Evolutionary conservation across 30 jellyfish, hydroid and myxozoan species (phyloP).

Genomic region (Turritopsis dohrnii): DNA sequence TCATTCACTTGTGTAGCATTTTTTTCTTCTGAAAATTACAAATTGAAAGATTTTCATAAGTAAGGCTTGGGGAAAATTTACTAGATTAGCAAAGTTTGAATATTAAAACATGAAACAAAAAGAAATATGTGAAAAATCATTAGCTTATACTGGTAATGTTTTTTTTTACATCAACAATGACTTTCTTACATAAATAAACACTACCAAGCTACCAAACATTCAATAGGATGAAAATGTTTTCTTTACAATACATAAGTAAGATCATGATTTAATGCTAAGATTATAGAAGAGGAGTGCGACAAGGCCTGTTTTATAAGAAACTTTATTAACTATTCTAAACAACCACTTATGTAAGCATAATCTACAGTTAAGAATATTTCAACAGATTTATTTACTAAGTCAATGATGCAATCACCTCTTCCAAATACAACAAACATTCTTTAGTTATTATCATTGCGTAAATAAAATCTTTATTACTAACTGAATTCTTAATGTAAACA

Average conservation of each 20-base stretch:
- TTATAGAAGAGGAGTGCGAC: neutral
- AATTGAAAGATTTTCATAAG: no score
- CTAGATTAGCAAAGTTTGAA: no score
- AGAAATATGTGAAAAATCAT: neutral
- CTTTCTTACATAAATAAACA: neutral
- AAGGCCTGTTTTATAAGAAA: neutral
- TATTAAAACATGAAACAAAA: no score
- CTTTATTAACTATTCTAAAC: neutral
- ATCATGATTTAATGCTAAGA: neutral
- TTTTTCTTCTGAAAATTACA: neutral
- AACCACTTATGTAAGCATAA: neutral
- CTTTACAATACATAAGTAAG: neutral
- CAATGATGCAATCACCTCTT: neutral
- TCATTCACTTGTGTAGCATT: neutral
- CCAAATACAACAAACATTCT: neutral
- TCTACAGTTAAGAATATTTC: neutral
- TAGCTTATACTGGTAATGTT: neutral
- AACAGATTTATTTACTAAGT: neutral
- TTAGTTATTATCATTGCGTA: neutral
- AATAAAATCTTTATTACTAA: neutral
- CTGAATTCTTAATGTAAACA: neutral
- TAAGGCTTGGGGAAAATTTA: no score
- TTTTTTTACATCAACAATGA: neutral
- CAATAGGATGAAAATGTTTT: neutral
- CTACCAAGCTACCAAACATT: neutral